Conservation (phyloP, 2,797 vertebrate species). For the Falco peregrinus region DNA sequence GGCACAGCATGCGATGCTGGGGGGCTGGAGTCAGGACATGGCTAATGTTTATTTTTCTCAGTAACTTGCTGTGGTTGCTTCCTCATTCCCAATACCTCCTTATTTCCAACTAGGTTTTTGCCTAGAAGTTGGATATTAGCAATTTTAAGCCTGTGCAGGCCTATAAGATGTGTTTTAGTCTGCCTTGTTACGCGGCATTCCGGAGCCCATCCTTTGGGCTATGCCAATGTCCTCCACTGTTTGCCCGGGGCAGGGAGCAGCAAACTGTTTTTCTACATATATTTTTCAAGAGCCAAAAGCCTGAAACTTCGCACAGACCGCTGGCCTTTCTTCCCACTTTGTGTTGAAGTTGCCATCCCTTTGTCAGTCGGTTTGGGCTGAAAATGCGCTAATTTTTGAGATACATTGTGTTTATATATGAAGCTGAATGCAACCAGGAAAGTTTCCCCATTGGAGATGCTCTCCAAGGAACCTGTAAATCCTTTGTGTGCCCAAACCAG, state of each 20-base stretch:
- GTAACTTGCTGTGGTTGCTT: neutral
- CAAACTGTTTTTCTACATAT: neutral
- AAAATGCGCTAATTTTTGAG: neutral
- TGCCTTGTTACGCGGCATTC: neutral
- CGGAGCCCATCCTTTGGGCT: neutral
- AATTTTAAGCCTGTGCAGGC: neutral
- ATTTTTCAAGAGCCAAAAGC: neutral
- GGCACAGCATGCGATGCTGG: fast-evolving
- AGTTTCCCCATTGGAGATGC: fast-evolving
- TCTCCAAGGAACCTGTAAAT: neutral
- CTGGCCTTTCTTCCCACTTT: neutral
- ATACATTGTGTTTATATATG: neutral
- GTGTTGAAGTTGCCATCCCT: neutral
- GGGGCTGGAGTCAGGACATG: neutral
- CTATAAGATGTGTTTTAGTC: neutral
- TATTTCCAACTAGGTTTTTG: neutral
- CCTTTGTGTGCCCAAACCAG: neutral
- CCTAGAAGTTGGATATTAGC: neutral
- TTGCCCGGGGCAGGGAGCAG: neutral
- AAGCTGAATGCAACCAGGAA: neutral
- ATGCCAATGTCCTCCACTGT: fast-evolving
- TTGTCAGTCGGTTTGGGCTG: neutral
- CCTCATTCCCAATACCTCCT: neutral
- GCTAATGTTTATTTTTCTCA: neutral
- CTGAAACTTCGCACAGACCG: neutral